These are phyloP conservation scores for Gastrophryne carolinensis DNA, from an alignment of 2,797 vertebrate genomes.

Conservation along the genomic window DNA sequence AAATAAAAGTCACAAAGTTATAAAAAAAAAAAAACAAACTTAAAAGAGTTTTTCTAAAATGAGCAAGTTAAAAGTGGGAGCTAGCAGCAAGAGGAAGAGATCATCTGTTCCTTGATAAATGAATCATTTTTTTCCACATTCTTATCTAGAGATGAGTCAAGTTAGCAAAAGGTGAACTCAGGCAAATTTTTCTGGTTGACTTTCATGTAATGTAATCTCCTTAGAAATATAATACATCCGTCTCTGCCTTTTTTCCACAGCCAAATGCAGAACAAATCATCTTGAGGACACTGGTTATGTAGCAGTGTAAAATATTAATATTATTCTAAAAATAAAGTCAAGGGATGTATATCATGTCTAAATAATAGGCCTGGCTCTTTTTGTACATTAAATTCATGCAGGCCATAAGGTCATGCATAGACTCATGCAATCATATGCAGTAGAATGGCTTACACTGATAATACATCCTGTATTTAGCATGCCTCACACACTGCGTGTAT, in stretches of 20 bases:
- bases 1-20: neutral
- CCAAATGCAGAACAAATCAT: conserved; percentile 12
- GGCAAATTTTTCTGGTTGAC: conserved; percentile 22
- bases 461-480: too few species aligned
- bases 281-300: conserved; percentile 3
- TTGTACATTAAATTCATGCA: too few species aligned
- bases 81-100: conserved; percentile 17
- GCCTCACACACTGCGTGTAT: too few species aligned
- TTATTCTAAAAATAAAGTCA: too few species aligned
- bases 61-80: conserved; percentile 29
- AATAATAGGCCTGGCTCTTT: too few species aligned
- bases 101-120: conserved; percentile 31
- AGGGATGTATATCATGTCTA: too few species aligned
- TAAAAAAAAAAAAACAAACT: conserved; percentile 3
- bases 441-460: too few species aligned
- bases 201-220: conserved; percentile 37
- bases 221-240: conserved; percentile 16
- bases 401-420: too few species aligned
- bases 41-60: conserved; percentile 38
- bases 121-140: conserved; percentile 38
- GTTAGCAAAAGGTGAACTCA: conserved; percentile 44
- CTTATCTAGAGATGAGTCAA: conserved; percentile 22
- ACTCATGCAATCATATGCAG: too few species aligned
- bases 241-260: conserved; percentile 11
- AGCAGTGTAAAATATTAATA: too few species aligned